These are phyloP conservation scores for Pteropus alecto DNA, from an alignment of 2,113 vertebrate genomes.

Conservation along the genomic window DNA sequence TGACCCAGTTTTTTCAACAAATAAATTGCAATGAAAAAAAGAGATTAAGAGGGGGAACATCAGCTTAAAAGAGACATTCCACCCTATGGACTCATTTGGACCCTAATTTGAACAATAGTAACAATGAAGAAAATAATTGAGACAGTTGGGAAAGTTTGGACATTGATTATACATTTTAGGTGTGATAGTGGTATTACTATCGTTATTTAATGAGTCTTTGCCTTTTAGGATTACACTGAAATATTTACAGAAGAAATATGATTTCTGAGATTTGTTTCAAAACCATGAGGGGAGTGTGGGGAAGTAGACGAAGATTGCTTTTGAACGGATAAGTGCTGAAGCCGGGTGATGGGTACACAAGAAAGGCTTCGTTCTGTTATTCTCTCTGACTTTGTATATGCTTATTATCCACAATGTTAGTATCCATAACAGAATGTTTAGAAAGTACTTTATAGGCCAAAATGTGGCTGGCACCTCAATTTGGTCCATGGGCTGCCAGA, in stretches of 20 bases:
- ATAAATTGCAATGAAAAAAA: not conserved
- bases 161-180: not conserved
- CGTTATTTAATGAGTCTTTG: not conserved
- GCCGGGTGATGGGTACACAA: not conserved
- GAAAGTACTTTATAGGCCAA: conserved; percentile 1
- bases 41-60: not conserved
- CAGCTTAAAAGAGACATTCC: conserved; percentile 10
- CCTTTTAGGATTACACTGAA: not conserved
- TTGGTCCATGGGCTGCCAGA: not conserved
- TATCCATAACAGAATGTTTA: not conserved
- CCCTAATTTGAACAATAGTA: not conserved
- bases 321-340: not conserved
- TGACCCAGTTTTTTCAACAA: conserved; percentile 36
- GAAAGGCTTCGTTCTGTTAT: not conserved
- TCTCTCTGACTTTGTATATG: not conserved
- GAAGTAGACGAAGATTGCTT: not conserved
- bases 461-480: not conserved
- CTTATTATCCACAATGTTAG: not conserved
- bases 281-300: not conserved
- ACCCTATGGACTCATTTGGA: not conserved
- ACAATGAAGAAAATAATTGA: not conserved
- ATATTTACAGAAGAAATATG: not conserved
- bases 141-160: not conserved
- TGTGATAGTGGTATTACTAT: not conserved
- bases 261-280: conserved; percentile 20